A percentile compares a stretch with the other conserved stretches of the same genome.
Conservation (phyloP, 2,797 vertebrate genomes). For the Alcedo atthis region DNA sequence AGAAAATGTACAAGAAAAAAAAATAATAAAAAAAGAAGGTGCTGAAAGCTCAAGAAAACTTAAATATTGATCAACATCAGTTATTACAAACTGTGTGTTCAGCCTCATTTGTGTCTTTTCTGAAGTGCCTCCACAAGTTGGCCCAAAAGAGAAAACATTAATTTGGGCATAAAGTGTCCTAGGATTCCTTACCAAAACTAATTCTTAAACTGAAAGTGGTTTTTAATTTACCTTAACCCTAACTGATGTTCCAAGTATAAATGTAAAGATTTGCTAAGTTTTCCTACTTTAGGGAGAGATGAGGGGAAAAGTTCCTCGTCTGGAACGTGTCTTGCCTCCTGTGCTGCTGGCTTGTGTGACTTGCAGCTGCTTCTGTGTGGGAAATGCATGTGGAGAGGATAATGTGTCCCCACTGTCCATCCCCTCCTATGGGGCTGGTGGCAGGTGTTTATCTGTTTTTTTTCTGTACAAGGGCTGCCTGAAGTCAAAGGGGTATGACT, state of each 20-base stretch:
- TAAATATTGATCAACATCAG: fast-evolving
- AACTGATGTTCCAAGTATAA: neutral
- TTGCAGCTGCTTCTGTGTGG: slow-evolving; percentile 35
- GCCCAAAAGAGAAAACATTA: neutral
- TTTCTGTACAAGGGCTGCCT: neutral
- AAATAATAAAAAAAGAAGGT: too few species aligned
- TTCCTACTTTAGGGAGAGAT: neutral
- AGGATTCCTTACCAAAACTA: neutral
- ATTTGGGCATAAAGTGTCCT: neutral
- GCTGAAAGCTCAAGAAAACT: neutral
- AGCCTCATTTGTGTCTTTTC: neutral
- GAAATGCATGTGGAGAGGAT: neutral
- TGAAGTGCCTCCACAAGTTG: neutral
- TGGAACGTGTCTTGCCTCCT: neutral
- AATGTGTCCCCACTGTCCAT: neutral
- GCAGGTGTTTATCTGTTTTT: neutral
- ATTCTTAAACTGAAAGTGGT: neutral
- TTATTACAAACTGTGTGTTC: fast-evolving
- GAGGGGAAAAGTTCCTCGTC: neutral
- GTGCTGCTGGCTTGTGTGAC: neutral
- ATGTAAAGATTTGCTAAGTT: neutral
- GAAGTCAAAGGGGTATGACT: neutral
- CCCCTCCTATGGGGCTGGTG: neutral
- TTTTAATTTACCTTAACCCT: neutral
- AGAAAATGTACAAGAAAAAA: fast-evolving